A percentile compares a stretch with the other conserved stretches of the same genome.
Conservation (phyloP, 2,888 invertebrate genomes). For the Agonum fuliginosum region DNA sequence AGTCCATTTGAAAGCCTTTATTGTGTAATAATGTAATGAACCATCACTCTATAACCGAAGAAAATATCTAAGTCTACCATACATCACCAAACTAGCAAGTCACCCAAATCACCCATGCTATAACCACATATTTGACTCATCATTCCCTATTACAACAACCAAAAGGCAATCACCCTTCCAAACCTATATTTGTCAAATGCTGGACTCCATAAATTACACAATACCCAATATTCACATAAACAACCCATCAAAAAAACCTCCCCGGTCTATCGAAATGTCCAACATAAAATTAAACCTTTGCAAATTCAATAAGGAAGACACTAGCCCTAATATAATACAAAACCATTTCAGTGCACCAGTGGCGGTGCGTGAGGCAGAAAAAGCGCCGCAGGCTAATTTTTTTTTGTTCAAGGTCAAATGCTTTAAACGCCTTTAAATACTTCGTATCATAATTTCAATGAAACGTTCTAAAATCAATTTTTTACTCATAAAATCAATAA, state of each 20-base stretch:
- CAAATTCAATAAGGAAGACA: neutral
- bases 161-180: neutral
- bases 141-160: neutral
- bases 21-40: neutral
- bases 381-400: too few relatives aligned
- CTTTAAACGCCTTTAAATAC: too few relatives aligned
- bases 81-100: neutral
- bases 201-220: neutral
- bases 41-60: neutral
- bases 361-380: too few relatives aligned
- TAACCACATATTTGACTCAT: neutral
- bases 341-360: neutral
- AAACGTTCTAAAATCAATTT: too few relatives aligned
- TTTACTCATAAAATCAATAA: too few relatives aligned
- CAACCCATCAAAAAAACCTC: neutral
- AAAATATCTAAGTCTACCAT: neutral
- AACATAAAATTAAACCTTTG: neutral
- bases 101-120: neutral
- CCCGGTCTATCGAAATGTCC: neutral
- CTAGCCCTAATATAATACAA: neutral
- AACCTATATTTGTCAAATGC: neutral
- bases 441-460: too few relatives aligned
- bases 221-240: neutral
- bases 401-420: too few relatives aligned
- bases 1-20: conserved; percentile 10